Percentiles rank a stretch among this genome's conserved stretches.
These are phyloP conservation scores for Henricia sp. DNA, from an alignment of 53 echinoderm and acorn worm genomes.

Conservation along the genomic window DNA sequence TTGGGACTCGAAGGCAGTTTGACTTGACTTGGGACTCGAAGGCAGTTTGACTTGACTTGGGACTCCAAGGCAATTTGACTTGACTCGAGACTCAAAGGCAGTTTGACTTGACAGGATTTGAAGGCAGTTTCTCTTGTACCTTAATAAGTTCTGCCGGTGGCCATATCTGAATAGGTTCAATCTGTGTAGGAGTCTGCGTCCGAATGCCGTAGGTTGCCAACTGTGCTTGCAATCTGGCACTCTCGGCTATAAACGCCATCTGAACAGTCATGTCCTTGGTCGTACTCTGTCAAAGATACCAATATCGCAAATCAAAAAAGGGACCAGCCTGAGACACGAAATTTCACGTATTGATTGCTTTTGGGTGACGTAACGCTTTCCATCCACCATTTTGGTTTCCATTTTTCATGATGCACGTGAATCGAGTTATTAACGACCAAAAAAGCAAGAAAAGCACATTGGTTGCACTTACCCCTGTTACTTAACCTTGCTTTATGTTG, in stretches of 20 bases:
- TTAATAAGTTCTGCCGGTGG: constrained; percentile 91
- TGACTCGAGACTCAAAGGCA: not conserved
- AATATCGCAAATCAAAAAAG: not conserved
- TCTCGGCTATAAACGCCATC: constrained; percentile 97
- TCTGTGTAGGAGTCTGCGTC: constrained; percentile 93
- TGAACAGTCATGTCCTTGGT: constrained; percentile 93
- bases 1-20: not conserved
- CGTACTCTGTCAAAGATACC: constrained; percentile 62
- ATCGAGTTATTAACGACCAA: no score
- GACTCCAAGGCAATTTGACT: not conserved
- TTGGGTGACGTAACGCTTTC: no score
- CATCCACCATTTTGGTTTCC: no score
- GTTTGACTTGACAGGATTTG: not conserved
- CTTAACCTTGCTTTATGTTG: no score
- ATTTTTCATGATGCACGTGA: no score
- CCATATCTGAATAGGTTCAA: constrained; percentile 99
- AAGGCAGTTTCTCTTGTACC: constrained; percentile 57
- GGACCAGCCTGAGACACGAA: not conserved
- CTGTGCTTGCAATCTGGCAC: constrained; percentile 87
- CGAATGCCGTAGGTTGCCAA: constrained; percentile 94
- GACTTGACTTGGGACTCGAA: not conserved
- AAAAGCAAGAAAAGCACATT: no score
- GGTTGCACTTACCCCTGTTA: no score
- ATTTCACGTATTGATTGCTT: no score
- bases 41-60: not conserved